Percentiles rank a stretch among this genome's conserved stretches.
Evolutionary conservation across 2,888 invertebrate genomes (phyloP).

Genomic region (Torymus texanus): DNA sequence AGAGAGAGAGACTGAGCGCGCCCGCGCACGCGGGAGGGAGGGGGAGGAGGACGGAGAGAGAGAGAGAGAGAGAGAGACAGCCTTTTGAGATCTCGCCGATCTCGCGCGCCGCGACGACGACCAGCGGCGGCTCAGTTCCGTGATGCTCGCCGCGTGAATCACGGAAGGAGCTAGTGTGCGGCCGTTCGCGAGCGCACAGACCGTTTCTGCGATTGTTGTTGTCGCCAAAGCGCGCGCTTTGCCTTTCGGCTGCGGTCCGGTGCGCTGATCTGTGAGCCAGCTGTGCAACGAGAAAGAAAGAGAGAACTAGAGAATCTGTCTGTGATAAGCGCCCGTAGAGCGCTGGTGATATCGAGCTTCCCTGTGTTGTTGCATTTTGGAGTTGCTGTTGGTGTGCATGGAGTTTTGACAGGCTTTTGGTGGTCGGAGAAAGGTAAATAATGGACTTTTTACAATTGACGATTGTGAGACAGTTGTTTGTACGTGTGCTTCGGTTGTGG

Average conservation of each 20-base stretch:
- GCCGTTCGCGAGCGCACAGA: background rate
- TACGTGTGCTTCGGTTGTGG: no score
- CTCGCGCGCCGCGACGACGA: conserved; percentile 37
- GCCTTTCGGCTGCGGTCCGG: no score
- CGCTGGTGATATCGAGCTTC: conserved; percentile 12
- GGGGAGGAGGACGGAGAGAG: conserved; percentile 26
- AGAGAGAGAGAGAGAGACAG: conserved; percentile 43
- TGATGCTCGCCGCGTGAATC: conserved; percentile 60
- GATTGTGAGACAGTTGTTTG: no score
- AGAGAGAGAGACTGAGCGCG: conserved; percentile 44
- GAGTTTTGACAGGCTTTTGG: background rate
- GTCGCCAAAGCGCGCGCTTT: no score
- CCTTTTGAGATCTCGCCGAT: conserved; percentile 63
- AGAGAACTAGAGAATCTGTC: no score
- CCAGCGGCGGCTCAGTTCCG: conserved; percentile 67
- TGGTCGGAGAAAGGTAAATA: conserved; percentile 30
- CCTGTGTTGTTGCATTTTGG: background rate
- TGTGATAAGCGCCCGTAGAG: background rate
- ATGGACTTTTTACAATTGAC: no score
- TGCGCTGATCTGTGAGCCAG: no score
- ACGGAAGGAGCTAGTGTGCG: conserved; percentile 51
- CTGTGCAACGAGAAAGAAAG: no score
- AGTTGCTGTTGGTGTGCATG: background rate
- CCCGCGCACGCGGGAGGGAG: conserved; percentile 28
- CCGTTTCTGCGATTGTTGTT: background rate